Conservation (phyloP, 2,113 vertebrate genomes). For the Boulengeromyrus knoepffleri region DNA sequence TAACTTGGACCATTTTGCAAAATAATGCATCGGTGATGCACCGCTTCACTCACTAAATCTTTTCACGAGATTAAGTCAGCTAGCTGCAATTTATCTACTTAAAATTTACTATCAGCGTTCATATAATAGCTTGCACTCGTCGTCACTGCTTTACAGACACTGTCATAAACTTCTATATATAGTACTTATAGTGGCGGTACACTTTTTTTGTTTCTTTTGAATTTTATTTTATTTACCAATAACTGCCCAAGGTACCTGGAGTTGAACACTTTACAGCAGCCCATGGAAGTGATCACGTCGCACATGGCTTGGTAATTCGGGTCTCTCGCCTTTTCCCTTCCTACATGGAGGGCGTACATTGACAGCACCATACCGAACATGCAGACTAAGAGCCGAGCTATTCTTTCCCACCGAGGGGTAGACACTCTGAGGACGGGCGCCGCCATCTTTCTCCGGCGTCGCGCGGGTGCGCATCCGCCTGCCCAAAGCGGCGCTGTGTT, state of each 20-base stretch:
- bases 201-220: background rate
- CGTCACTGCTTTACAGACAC: background rate
- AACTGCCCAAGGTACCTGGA: conserved; percentile 73
- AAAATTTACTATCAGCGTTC: background rate
- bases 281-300: conserved; percentile 84
- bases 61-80: background rate
- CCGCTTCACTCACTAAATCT: background rate
- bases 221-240: background rate
- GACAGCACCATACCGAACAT: conserved; percentile 79
- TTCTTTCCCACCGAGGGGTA: conserved; percentile 94
- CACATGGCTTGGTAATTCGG: conserved; percentile 76
- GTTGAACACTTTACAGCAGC: conserved; percentile 88
- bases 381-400: conserved; percentile 79
- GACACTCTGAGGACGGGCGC: conserved; percentile 96
- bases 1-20: background rate
- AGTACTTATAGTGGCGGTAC: background rate
- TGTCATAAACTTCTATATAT: background rate
- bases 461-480: conserved; percentile 10
- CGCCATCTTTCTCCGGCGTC: conserved; percentile 85
- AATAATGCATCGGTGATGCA: background rate
- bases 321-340: conserved; percentile 79
- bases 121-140: background rate
- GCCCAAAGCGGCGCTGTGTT: background rate
- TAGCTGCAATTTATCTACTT: background rate
- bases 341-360: conserved; percentile 87